A percentile compares a stretch with the other conserved stretches of the same genome.
Evolutionary conservation across 2,888 invertebrate species (phyloP).

Genomic region (Molorchus minor): DNA sequence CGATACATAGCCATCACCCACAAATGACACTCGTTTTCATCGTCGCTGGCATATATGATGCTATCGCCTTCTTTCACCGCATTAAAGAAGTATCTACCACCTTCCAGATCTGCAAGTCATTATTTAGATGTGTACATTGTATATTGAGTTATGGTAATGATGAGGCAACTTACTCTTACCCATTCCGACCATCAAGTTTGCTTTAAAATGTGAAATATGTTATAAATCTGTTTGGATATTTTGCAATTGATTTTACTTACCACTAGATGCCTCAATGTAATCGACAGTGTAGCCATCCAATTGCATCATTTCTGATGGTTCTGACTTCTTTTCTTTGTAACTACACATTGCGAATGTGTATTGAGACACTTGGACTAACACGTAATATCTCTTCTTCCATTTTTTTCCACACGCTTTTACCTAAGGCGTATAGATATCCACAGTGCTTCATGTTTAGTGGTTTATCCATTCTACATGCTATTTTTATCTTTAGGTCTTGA

Average conservation of each 20-base stretch:
- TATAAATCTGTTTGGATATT: constrained; percentile 2
- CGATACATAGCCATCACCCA: constrained; percentile 99
- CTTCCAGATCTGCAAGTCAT: constrained; percentile 79
- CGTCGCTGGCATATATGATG: constrained; percentile 93
- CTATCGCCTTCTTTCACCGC: constrained; percentile 98
- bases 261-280: constrained; percentile 95
- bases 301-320: constrained; percentile 99
- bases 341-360: constrained; percentile 99
- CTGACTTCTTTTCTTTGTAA: constrained; percentile 98
- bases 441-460: constrained; percentile 99
- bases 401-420: constrained; percentile 99
- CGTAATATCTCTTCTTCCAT: constrained; percentile 99
- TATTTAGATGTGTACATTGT: constrained; percentile 40
- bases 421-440: constrained; percentile 89
- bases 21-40: constrained; percentile 96
- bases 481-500: constrained; percentile 95
- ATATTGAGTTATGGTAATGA: constrained; percentile 37
- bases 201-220: constrained; percentile 64
- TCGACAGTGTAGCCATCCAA: constrained; percentile 99
- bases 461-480: constrained; percentile 98
- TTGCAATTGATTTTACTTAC: constrained; percentile 65
- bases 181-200: constrained; percentile 92
- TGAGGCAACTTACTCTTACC: constrained; percentile 69
- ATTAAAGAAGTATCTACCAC: constrained; percentile 96
- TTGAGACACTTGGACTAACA: constrained; percentile 98